Evolutionary conservation across 2,888 invertebrate genomes (phyloP), one percentile per base, ranked within the genome.

Genomic region (Caenorhabditis plicata): DNA sequence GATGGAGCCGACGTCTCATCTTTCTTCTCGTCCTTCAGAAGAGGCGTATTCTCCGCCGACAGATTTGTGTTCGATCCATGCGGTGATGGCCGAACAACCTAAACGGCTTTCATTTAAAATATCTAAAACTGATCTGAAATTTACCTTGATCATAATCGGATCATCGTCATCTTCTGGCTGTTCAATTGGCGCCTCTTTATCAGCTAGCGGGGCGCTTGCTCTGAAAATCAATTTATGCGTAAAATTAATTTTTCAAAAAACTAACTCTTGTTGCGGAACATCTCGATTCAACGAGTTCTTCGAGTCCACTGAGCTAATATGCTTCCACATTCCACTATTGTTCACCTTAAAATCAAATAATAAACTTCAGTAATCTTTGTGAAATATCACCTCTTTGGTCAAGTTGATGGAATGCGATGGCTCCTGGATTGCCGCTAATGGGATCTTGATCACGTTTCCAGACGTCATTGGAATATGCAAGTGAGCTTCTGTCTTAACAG

Each of bases 391-490:
- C 83, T 94, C 94, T 82, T 94, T 92, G 5, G 91, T 89, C 80
- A 93, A 90, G 81, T 91, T 92, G 73, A 92, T 90, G 29, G 68
- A 58, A 44, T 80, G 79, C 19, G 76, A 71, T 13, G 77, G 76
- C 46, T 82, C 78, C 78, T 82, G 69, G 56, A 83, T 78, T 45
- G 81, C 77, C 33, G 89, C 86, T 64, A 90, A 83, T 2, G 90
- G 91, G 69, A 91, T 90, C 81, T 90, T 90, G 87, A 91, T 89
- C 50, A 91, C 88, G 81, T 91, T 90, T 45, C 91, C 91, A 82
- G 91, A 90, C 46, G 90, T 88, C 73, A 92, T 84, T 2, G 90
- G 89, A 73, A 91, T 91, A 81, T 92, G 90, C 51, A 93, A 86
- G 81, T 90, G 89, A 25, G 88, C 86, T 62, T 80, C 77, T 1